Base-by-base conservation (phyloP, 2,113 vertebrate genomes). In the Craseonycteris thonglongyai region DNA sequence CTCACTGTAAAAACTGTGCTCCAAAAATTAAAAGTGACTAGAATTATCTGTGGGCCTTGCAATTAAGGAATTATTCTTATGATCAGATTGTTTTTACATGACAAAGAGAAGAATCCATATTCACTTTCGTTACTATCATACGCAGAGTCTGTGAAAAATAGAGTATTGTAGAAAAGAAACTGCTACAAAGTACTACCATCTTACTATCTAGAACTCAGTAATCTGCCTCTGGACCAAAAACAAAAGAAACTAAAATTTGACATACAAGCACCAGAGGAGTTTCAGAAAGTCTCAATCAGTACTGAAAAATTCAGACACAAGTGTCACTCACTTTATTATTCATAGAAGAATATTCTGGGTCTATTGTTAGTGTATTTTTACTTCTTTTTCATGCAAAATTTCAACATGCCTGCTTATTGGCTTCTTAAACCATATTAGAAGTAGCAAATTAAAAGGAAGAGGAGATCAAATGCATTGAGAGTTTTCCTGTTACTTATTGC, bases 21-120 rank as follows among this genome's bases (percentile, higher is more conserved):
- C 22, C 49, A 58, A 92, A 94, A 91, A 79, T 90, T 33, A 85
- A 79, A 94, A 93, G 68, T 94, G 81, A 28, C 28, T 30, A 78
- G 19, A 94, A 75, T 78, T 63, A 74, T 51, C 56, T 18, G 8
- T 30, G 42, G 28, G n/a, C 28, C 85, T 61, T 83, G n/a, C 51
- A 76, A 47, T 94, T 78, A 51, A 66, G 40, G 28, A 81, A 94
- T 83, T 65, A 38, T 83, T 74, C 47, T 59, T 82, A 47, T 21
- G 26, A 42, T 19, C 49, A 96, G 54, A 80, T 18, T 93, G 7
- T 66, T 93, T 84, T 56, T 61, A 84, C 13, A 66, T n/a, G 83
- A 88, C 78, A 90, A 69, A 58, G 47, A 84, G 82, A 71, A 65
- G 45, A 65, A 58, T 65, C 3, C 24, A 1, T 18, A 42, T 93